Percentiles rank a stretch among this genome's conserved stretches.
Evolutionary conservation across 2,797 vertebrate species (phyloP).

Genomic region (Gadopsis marmoratus): DNA sequence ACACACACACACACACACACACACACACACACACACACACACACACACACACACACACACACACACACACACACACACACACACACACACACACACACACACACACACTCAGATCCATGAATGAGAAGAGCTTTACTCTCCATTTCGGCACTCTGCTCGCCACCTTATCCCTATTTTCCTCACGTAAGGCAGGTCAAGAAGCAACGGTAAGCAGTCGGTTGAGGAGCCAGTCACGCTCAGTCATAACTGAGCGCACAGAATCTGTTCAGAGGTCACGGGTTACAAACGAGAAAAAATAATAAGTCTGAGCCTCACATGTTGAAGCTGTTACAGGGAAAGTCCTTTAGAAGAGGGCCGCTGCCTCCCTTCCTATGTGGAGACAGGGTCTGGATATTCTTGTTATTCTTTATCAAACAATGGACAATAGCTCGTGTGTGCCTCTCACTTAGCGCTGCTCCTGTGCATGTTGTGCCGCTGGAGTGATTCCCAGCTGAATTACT

Average conservation of each 20-base stretch:
- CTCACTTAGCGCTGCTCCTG: conserved; percentile 65
- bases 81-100: conserved; percentile 16
- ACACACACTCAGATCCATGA: conserved; percentile 30
- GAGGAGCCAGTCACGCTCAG: conserved; percentile 54
- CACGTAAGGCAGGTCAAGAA: conserved; percentile 53
- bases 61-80: conserved; percentile 31
- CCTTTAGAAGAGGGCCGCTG: conserved; percentile 72
- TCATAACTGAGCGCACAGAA: conserved; percentile 49
- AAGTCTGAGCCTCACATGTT: conserved; percentile 43
- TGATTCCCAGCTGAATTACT: conserved; percentile 41
- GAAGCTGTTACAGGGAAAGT: conserved; percentile 66
- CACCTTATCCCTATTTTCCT: conserved; percentile 48
- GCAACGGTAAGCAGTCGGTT: conserved; percentile 49
- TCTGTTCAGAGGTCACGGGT: conserved; percentile 52
- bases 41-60: conserved; percentile 17
- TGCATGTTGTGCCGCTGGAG: conserved; percentile 38
- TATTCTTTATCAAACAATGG: conserved; percentile 86
- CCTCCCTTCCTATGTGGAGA: conserved; percentile 78
- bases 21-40: conserved; percentile 20
- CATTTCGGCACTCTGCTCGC: conserved; percentile 9
- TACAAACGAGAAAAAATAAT: conserved; percentile 46
- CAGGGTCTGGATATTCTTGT: conserved; percentile 81
- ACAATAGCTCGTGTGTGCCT: conserved; percentile 81
- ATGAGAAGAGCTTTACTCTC: conserved; percentile 38
- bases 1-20: conserved; percentile 22